Conservation (phyloP, 2,113 vertebrate genomes). For the Lonchura striata region DNA sequence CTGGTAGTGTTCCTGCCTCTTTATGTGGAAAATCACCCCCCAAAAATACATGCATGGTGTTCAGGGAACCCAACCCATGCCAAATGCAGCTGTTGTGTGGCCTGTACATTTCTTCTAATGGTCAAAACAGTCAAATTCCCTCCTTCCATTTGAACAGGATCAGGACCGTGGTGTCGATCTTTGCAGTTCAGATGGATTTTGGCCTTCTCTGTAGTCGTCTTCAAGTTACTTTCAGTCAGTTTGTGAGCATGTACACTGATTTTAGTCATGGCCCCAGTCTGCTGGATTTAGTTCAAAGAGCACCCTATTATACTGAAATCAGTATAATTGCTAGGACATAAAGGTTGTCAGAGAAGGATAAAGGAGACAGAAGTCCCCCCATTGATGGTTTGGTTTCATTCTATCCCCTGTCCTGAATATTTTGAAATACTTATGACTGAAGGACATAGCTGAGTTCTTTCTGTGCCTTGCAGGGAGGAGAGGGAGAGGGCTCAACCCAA, state of each 20-base stretch:
- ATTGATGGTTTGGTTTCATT: not conserved
- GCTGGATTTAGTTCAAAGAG: not conserved
- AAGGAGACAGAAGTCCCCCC: not conserved
- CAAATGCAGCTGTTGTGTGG: not conserved
- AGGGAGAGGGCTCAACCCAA: not conserved
- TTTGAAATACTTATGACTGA: not conserved
- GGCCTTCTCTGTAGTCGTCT: not conserved
- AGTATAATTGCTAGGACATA: not conserved
- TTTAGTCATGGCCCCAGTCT: not conserved
- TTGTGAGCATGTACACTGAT: fast-evolving
- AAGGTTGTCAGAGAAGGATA: not conserved
- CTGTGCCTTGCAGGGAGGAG: not conserved
- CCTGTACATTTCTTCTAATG: not conserved
- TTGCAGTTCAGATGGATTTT: not conserved
- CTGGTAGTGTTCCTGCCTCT: not conserved
- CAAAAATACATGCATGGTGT: not conserved
- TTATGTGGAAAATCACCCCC: not conserved
- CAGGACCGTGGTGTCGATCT: not conserved
- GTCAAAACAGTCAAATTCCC: not conserved
- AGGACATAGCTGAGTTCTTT: not conserved
- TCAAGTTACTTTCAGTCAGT: not conserved
- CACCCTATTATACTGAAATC: not conserved
- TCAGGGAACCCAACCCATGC: not conserved
- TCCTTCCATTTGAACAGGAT: not conserved
- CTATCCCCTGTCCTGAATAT: not conserved